A percentile compares a stretch with the other conserved stretches of the same genome.
phyloP scores from a whole-genome alignment of 2,797 vertebrate species.

The Bovichtus diacanthus region DNA sequence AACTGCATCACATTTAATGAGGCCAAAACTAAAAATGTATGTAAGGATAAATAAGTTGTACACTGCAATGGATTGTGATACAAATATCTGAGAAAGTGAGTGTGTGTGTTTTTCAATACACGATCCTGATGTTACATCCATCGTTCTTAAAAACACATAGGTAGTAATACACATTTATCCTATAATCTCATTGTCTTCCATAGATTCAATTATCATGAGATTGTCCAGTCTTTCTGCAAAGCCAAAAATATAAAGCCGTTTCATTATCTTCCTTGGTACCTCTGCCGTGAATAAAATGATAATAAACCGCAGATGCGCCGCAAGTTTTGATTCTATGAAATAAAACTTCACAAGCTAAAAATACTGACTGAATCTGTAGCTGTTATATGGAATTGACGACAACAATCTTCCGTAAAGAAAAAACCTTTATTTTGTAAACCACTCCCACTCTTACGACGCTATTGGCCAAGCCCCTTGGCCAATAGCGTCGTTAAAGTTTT shows the following conservation, averaged over 20 bases:
- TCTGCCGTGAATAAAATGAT: constrained; percentile 19
- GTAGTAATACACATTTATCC: background rate
- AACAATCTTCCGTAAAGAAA: background rate
- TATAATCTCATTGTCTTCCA: background rate
- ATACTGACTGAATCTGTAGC: background rate
- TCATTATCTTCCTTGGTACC: background rate
- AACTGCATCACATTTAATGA: background rate
- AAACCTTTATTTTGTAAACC: constrained; percentile 26
- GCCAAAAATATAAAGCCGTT: background rate
- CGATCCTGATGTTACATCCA: background rate
- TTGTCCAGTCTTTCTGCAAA: background rate
- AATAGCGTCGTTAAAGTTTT: too few species aligned
- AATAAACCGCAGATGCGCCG: constrained; percentile 44
- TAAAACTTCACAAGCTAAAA: background rate
- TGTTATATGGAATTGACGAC: background rate
- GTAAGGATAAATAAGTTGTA: background rate
- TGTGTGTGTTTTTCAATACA: background rate
- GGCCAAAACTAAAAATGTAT: background rate
- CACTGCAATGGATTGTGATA: background rate
- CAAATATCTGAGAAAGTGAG: background rate
- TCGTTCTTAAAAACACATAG: background rate
- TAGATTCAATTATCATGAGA: background rate
- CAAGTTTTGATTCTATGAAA: constrained; percentile 22
- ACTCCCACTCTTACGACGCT: constrained; percentile 36
- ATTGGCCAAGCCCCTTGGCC: constrained; percentile 38